Evolutionary conservation across 2,888 invertebrate species (phyloP), one percentile per base, ranked within the genome.

Genomic region (Asteroscopus sphinx): DNA sequence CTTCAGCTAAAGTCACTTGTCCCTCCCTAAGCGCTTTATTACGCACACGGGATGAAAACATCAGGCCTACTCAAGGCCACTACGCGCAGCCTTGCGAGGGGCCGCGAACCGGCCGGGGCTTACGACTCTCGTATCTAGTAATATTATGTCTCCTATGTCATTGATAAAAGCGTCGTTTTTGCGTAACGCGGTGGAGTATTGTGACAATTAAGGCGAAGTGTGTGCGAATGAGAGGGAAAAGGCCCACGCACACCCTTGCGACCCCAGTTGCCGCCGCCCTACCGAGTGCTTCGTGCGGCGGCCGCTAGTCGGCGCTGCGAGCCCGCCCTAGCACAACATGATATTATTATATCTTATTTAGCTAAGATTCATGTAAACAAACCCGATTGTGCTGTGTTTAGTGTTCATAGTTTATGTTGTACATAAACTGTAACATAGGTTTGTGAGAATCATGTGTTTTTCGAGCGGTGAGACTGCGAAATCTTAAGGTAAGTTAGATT

Each of bases 31-130:
- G 91, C 89, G 91, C 85, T 93, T 93, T 93, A 93, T 91, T 93
- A 92, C 92, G 88, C 92, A 82, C 89, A 81, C 88, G 89, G 87
- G 92, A 93, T 93, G 91, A 92, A 93, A 93, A 92, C 92, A 93
- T 93, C 90, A 90, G 88, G 87, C 83, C 74, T 82, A 80, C 90
- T 91, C 93, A 92, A 94, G 93, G 93, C 89, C 91, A 89, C 86
- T 85, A 85, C 86, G 82, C 84, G 84, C 82, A 83, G 83, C 81
- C 77, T 80, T 68, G 65, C 69, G 73, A 75, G 79, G 85, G 85
- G 81, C 40, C 51, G 45, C 21, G 21, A 6, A 21, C 21, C 45
- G 25, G 52, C 45, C 52, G 46, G 70, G 70, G 47, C 56, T n/a
- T 63, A 60, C 57, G 41, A 49, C 55, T 44, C 56, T 62, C 74